These are phyloP conservation scores for Brachycybe producta DNA, from an alignment of 2,888 invertebrate genomes.

Conservation along the genomic window DNA sequence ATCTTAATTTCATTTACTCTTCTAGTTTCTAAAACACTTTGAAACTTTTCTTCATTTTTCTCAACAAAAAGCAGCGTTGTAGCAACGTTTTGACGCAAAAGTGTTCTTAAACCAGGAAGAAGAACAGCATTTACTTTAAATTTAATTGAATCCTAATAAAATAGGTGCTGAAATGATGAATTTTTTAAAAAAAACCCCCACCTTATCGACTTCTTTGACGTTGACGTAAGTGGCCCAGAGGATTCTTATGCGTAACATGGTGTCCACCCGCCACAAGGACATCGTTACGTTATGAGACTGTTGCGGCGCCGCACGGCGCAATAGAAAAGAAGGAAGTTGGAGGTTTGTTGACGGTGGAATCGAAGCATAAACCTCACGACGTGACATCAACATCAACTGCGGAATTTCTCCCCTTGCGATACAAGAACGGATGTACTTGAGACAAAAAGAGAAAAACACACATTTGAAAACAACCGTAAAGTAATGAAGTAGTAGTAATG, in stretches of 20 bases:
- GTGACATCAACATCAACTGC: constrained; percentile 38
- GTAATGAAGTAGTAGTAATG: not conserved
- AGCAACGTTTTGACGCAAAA: too few species aligned
- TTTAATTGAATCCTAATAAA: too few species aligned
- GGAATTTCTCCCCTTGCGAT: constrained; percentile 35
- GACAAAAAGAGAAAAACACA: constrained; percentile 16
- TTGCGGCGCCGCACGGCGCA: constrained; percentile 22
- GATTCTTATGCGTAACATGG: constrained; percentile 35
- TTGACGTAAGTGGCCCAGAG: constrained; percentile 41
- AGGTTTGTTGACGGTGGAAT: constrained; percentile 35
- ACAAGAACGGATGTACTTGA: constrained; percentile 39
- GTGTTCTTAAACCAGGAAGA: too few species aligned
- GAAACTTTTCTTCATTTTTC: too few species aligned
- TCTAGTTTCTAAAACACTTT: too few species aligned
- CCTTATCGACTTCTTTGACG: constrained; percentile 39
- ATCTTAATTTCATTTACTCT: too few species aligned
- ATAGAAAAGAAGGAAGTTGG: constrained; percentile 34
- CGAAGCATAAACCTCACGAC: constrained; percentile 33
- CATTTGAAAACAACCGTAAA: not conserved
- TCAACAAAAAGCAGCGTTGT: too few species aligned
- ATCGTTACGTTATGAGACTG: constrained; percentile 25
- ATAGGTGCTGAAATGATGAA: too few species aligned
- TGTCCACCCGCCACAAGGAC: constrained; percentile 36
- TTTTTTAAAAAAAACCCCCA: too few species aligned
- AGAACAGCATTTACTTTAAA: too few species aligned